A percentile compares a stretch with the other conserved stretches of the same genome.
Conservation (phyloP, 2,113 vertebrate species). For the Pseudorhombus dupliciocellatus region DNA sequence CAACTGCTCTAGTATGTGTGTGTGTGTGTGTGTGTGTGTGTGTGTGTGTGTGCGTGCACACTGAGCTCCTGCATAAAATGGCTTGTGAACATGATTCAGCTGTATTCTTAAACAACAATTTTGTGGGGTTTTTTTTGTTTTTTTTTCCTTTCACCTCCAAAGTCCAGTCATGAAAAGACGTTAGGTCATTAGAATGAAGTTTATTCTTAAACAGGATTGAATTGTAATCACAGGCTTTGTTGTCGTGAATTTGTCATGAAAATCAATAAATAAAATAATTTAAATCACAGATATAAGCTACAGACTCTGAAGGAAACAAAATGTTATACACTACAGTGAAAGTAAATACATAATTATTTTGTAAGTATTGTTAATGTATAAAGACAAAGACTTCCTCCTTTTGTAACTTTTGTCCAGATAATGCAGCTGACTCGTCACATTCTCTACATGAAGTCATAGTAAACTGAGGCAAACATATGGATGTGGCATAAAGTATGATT, state of each 20-base stretch:
- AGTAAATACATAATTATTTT: not conserved
- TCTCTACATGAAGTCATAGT: not conserved
- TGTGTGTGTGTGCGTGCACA: not conserved
- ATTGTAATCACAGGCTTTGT: conserved; percentile 21
- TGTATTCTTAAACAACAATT: not conserved
- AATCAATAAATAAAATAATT: conserved; percentile 52
- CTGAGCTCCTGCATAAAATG: not conserved
- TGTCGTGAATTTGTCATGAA: conserved; percentile 1
- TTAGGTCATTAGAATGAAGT: not conserved
- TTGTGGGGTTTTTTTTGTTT: too few species aligned
- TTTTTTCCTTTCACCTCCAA: not conserved
- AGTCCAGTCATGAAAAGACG: not conserved
- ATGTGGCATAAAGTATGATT: not conserved
- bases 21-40: not conserved
- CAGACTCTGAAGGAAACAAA: conserved; percentile 21
- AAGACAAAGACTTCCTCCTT: conserved; percentile 9
- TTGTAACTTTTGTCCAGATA: not conserved
- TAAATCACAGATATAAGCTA: conserved; percentile 29
- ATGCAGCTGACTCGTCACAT: conserved; percentile 2
- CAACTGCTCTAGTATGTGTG: conserved; percentile 2
- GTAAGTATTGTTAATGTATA: conserved; percentile 6
- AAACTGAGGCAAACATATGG: not conserved
- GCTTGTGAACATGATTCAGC: not conserved
- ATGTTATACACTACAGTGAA: conserved; percentile 11
- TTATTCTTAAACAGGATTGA: conserved; percentile 28